Conservation (phyloP, 2,888 invertebrate species). For the Nudaria mundana region DNA sequence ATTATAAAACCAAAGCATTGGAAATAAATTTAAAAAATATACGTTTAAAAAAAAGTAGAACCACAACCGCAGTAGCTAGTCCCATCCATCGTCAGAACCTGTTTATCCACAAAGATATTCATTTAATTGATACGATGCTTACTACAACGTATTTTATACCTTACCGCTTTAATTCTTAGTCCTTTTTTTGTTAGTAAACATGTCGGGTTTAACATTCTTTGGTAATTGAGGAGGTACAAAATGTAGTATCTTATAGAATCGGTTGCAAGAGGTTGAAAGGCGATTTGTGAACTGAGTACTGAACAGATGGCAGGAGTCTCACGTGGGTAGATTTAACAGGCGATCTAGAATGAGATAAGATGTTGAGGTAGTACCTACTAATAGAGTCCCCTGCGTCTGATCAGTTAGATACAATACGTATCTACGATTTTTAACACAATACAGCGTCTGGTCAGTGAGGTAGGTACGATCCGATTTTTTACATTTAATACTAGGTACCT, state of each 20-base stretch:
- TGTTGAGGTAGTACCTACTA: conserved; percentile 13
- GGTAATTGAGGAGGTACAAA: conserved; percentile 52
- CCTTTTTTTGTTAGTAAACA: conserved; percentile 32
- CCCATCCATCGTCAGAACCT: conserved; percentile 40
- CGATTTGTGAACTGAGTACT: not conserved
- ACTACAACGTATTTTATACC: conserved; percentile 50
- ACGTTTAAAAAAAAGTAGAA: conserved; percentile 29
- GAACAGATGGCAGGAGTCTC: conserved; percentile 14
- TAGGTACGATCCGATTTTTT: too few relatives aligned
- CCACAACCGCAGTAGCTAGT: conserved; percentile 30
- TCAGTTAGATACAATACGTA: too few relatives aligned
- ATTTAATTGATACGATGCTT: conserved; percentile 57
- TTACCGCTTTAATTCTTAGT: conserved; percentile 38
- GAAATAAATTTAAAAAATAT: conserved; percentile 28
- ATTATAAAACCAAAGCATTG: conserved; percentile 28
- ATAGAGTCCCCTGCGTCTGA: conserved; percentile 4
- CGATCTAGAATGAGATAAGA: conserved; percentile 12
- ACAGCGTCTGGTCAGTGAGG: too few relatives aligned
- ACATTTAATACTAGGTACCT: too few relatives aligned
- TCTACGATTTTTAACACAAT: too few relatives aligned
- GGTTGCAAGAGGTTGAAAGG: conserved; percentile 13
- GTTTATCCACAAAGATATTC: conserved; percentile 34
- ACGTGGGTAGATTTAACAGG: conserved; percentile 9
- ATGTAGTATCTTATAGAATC: conserved; percentile 47
- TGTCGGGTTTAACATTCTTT: conserved; percentile 48